phyloP scores from a whole-genome alignment of 2,888 invertebrate species.

The Diachrysia chrysitis region DNA sequence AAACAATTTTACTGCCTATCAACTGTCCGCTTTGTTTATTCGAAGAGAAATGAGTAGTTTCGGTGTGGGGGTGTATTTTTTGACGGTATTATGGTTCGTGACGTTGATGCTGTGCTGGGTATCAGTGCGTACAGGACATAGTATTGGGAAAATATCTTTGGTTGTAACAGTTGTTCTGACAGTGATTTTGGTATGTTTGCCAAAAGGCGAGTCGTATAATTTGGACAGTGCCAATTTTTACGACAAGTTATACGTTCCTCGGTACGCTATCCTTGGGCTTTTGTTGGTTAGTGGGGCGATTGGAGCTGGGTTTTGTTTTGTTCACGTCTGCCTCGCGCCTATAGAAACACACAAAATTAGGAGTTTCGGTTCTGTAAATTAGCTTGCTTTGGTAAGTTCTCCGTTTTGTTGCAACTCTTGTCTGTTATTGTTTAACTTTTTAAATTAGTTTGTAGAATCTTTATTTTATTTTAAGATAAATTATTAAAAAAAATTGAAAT shows the following conservation, averaged over 20 bases:
- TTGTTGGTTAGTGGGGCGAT: slow-evolving; percentile 70
- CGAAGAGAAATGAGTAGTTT: slow-evolving; percentile 80
- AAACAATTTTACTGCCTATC: slow-evolving; percentile 54
- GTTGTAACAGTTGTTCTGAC: slow-evolving; percentile 88
- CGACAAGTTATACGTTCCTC: slow-evolving; percentile 76
- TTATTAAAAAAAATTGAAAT: neutral
- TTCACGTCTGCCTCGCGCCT: slow-evolving; percentile 75
- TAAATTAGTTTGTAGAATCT: neutral
- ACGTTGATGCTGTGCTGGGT: slow-evolving; percentile 91
- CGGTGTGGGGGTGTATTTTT: slow-evolving; percentile 91
- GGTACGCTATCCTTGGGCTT: slow-evolving; percentile 72
- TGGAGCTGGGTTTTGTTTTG: slow-evolving; percentile 73
- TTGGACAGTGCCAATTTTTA: slow-evolving; percentile 84
- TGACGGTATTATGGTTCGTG: slow-evolving; percentile 91
- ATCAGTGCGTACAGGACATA: slow-evolving; percentile 91
- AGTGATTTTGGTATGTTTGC: slow-evolving; percentile 89
- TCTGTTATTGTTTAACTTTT: slow-evolving; percentile 13
- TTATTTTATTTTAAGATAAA: too few relatives aligned
- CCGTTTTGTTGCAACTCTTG: slow-evolving; percentile 44
- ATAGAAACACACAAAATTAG: slow-evolving; percentile 77
- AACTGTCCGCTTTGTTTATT: slow-evolving; percentile 55
- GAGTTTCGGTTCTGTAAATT: slow-evolving; percentile 71
- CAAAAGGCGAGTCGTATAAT: slow-evolving; percentile 82
- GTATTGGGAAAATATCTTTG: slow-evolving; percentile 90
- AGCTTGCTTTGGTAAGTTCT: slow-evolving; percentile 70